Percentiles rank a stretch among this genome's conserved stretches.
Conservation (phyloP, 2,797 vertebrate species). For the Macropodus opercularis region DNA sequence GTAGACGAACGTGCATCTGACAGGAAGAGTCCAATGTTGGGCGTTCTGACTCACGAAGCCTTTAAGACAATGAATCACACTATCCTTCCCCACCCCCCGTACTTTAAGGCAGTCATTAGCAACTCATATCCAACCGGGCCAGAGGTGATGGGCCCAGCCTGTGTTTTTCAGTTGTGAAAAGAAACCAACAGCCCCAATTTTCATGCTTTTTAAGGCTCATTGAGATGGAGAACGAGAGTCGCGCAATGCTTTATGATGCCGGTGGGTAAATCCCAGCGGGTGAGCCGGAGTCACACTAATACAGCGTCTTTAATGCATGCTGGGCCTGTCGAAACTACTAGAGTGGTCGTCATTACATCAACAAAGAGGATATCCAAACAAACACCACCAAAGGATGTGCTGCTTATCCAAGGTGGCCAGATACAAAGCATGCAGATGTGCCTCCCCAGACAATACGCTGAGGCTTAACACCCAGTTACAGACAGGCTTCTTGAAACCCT, state of each 20-base stretch:
- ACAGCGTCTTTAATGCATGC: slow-evolving; percentile 70
- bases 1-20: slow-evolving; percentile 12
- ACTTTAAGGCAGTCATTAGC: slow-evolving; percentile 82
- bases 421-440: slow-evolving; percentile 21
- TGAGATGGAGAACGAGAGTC: slow-evolving; percentile 68
- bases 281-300: slow-evolving; percentile 57
- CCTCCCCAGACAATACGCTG: slow-evolving; percentile 1
- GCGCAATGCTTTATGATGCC: slow-evolving; percentile 62
- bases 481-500: not conserved
- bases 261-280: slow-evolving; percentile 78
- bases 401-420: slow-evolving; percentile 15
- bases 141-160: slow-evolving; percentile 61
- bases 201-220: slow-evolving; percentile 77
- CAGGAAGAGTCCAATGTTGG: slow-evolving; percentile 2
- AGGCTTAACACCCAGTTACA: not conserved
- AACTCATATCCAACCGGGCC: slow-evolving; percentile 67
- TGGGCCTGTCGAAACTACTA: slow-evolving; percentile 57
- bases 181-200: slow-evolving; percentile 61
- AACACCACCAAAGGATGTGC: slow-evolving; percentile 40
- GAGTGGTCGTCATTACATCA: slow-evolving; percentile 73
- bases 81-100: slow-evolving; percentile 9
- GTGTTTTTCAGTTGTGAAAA: slow-evolving; percentile 74
- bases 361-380: slow-evolving; percentile 81
- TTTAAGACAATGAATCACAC: slow-evolving; percentile 56
- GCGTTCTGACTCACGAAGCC: slow-evolving; percentile 29